Evolutionary conservation across 2,888 invertebrate genomes (phyloP).

Genomic region (Limnephilus auricula): DNA sequence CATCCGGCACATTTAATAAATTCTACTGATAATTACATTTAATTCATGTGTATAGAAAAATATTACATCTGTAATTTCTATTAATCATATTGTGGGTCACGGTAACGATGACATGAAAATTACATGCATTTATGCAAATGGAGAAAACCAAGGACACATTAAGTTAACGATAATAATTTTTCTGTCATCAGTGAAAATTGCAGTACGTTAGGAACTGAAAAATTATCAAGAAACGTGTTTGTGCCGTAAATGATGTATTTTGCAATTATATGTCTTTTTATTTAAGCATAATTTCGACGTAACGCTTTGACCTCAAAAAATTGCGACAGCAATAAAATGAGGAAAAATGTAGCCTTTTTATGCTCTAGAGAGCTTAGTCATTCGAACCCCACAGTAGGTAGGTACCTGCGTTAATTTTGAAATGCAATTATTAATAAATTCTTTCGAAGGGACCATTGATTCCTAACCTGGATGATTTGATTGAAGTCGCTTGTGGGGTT

Average conservation of each 20-base stretch:
- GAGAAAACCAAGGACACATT: background rate
- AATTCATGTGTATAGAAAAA: background rate
- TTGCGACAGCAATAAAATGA: background rate
- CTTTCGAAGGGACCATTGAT: too few relatives aligned
- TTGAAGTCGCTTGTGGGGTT: too few relatives aligned
- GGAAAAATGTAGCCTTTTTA: too few relatives aligned
- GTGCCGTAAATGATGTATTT: background rate
- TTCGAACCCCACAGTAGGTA: background rate
- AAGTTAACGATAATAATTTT: background rate
- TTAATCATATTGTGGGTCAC: background rate
- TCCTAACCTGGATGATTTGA: too few relatives aligned
- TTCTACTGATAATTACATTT: background rate
- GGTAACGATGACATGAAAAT: background rate
- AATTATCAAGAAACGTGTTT: background rate
- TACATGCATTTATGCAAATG: background rate
- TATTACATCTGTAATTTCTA: background rate
- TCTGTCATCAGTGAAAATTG: background rate
- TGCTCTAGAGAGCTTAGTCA: background rate
- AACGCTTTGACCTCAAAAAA: background rate
- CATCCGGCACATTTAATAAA: background rate
- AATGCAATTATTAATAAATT: too few relatives aligned
- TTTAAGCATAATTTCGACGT: background rate
- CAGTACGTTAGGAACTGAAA: background rate
- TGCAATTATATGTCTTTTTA: background rate
- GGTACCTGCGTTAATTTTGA: too few relatives aligned